Base-by-base conservation (phyloP, 2,888 invertebrate species). In the Ligdia adustata region DNA sequence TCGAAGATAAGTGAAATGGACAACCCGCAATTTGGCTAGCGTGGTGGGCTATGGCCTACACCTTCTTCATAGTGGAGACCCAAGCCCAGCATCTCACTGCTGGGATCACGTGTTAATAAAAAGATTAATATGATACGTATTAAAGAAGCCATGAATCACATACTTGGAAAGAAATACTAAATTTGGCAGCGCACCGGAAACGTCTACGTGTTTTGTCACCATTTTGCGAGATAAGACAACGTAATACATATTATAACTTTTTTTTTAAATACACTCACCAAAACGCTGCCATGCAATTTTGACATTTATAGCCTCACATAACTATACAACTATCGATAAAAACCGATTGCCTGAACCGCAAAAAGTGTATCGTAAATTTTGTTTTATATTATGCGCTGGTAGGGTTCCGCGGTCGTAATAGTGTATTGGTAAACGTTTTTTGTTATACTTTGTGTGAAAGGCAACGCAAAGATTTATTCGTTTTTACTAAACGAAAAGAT, bases 361-460 rank as follows among this genome's bases (percentile, higher is more conserved):
- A 72, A 73, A 67, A 71, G 66, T 60, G 59, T 53, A 55, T 71
- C 71, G 63, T 81, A 82, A 81, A 80, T 79, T 69, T 63, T 62
- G 52, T 69, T 72, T 69, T 73, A 67, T 66, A 65, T 65, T 67
- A 69, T 60, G 44, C 44, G 15, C n/a, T 29, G 31, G 22, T 43
- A 9, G 48, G 38, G 38, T 38, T 37, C 37, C 20, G 16, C 16
- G 26, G n/a, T 2, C 4, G 12, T 20, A 13, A 33, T 28, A 26
- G 14, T n/a, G 18, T 18, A 22, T 18, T 18, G 22, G 22, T 3
- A 22, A 22, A 6, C 22, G 22, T 6, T 4, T 22, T 22, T 22
- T 7, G 22, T 6, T 6, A 6, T n/a, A 22, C 22, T 22, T 22
- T 22, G 6, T 22, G 22, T 6, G n/a, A 16, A 16, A 6, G 7